These are phyloP conservation scores for Lasiurus cinereus DNA, from an alignment of 2,113 vertebrate genomes.

Conservation along the genomic window DNA sequence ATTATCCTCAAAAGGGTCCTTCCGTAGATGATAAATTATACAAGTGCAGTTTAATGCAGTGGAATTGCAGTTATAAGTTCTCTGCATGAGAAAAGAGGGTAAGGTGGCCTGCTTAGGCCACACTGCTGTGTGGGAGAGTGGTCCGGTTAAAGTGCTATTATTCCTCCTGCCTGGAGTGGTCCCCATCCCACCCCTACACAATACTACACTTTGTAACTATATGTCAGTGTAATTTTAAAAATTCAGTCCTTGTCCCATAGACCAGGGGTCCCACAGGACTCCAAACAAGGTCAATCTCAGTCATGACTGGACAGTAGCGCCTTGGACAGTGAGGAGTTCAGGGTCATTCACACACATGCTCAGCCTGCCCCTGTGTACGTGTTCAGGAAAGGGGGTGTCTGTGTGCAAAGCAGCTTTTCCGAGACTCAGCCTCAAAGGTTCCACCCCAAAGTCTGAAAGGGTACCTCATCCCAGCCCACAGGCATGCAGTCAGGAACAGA, in stretches of 20 bases:
- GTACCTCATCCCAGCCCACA: rapidly evolving
- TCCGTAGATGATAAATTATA: background rate
- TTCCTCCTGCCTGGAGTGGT: background rate
- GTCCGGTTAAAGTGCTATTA: rapidly evolving
- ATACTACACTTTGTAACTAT: background rate
- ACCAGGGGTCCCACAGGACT: background rate
- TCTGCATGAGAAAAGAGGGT: background rate
- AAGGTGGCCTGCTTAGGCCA: background rate
- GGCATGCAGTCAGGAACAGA: rapidly evolving
- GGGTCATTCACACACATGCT: background rate
- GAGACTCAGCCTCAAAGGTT: background rate
- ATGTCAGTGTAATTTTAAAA: background rate
- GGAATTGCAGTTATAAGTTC: rapidly evolving
- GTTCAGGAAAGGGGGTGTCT: background rate
- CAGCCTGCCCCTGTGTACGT: background rate
- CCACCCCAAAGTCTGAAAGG: background rate
- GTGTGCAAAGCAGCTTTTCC: rapidly evolving
- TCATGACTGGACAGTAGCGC: rapidly evolving
- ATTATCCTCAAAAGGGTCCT: background rate
- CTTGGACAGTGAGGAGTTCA: background rate
- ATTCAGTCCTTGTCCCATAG: background rate
- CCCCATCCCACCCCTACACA: no score
- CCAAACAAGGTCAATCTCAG: rapidly evolving
- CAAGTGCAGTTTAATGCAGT: rapidly evolving
- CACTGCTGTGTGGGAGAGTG: rapidly evolving